phyloP scores from a whole-genome alignment of 2,797 vertebrate species.

The Limosa lapponica region DNA sequence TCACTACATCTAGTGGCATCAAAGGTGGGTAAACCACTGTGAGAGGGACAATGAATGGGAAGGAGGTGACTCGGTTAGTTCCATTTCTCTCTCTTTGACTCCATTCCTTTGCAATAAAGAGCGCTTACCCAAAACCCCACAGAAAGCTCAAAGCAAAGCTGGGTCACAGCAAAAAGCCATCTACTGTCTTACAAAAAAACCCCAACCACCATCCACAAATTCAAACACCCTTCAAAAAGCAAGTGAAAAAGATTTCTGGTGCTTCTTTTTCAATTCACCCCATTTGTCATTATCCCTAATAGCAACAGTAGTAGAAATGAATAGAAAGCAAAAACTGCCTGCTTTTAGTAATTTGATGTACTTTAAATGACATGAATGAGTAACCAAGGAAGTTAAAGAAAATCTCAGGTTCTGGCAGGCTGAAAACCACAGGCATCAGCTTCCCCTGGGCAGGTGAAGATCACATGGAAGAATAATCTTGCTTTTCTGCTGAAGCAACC shows the following conservation, averaged over 20 bases:
- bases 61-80: not conserved
- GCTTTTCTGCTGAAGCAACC: not conserved
- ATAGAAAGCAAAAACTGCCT: not conserved
- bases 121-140: not conserved
- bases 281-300: not conserved
- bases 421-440: not conserved
- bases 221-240: not conserved
- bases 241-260: not conserved
- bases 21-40: not conserved
- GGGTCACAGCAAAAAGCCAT: not conserved
- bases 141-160: not conserved
- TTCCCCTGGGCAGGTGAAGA: not conserved
- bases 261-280: not conserved
- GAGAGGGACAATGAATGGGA: not conserved
- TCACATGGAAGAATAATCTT: not conserved
- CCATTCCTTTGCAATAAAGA: not conserved
- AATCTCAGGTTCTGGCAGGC: slow-evolving; percentile 11
- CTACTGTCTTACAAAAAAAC: not conserved
- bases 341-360: not conserved
- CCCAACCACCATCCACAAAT: not conserved
- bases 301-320: not conserved
- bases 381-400: slow-evolving; percentile 30
- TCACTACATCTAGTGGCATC: not conserved
- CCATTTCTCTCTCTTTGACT: not conserved
- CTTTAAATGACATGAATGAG: not conserved